Evolutionary conservation across 2,888 invertebrate genomes (phyloP).

Genomic region (Lasioglossum villosulum): DNA sequence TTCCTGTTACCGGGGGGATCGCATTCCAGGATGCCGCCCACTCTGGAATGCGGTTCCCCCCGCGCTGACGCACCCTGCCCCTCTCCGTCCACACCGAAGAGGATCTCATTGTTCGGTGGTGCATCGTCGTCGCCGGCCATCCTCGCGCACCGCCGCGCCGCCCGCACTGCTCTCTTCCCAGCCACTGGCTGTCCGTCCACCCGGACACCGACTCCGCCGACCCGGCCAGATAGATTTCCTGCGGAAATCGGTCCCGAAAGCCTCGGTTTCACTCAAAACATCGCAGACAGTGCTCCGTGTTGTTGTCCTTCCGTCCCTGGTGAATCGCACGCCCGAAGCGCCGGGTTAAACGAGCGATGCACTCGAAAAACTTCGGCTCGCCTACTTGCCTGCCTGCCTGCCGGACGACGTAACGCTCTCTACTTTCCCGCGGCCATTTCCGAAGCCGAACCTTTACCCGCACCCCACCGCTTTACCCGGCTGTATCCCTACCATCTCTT

Average conservation of each 20-base stretch:
- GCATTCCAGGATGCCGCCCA: conserved; percentile 84
- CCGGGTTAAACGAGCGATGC: conserved; percentile 56
- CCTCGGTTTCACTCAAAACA: conserved; percentile 34
- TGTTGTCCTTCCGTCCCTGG: background rate
- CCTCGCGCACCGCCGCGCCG: conserved; percentile 51
- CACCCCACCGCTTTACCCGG: conserved; percentile 49
- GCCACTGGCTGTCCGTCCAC: conserved; percentile 37
- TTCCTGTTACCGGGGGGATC: conserved; percentile 82
- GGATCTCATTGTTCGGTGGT: conserved; percentile 78
- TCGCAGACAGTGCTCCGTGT: conserved; percentile 23
- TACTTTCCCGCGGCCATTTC: conserved; percentile 84
- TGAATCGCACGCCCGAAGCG: conserved; percentile 48
- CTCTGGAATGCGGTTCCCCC: conserved; percentile 83
- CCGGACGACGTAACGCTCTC: conserved; percentile 77
- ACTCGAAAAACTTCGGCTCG: conserved; percentile 59
- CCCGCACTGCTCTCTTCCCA: conserved; percentile 42
- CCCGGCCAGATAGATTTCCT: background rate
- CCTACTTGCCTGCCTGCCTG: conserved; percentile 42
- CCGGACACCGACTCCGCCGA: conserved; percentile 14
- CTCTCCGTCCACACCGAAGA: conserved; percentile 65
- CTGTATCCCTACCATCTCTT: conserved; percentile 56
- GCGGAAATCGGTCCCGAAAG: background rate
- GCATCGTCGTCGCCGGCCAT: conserved; percentile 79
- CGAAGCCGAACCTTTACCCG: conserved; percentile 72
- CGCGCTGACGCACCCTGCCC: conserved; percentile 74